Base-by-base conservation (phyloP, 2,888 invertebrate genomes). In the Tenthredo scrophulariae region DNA sequence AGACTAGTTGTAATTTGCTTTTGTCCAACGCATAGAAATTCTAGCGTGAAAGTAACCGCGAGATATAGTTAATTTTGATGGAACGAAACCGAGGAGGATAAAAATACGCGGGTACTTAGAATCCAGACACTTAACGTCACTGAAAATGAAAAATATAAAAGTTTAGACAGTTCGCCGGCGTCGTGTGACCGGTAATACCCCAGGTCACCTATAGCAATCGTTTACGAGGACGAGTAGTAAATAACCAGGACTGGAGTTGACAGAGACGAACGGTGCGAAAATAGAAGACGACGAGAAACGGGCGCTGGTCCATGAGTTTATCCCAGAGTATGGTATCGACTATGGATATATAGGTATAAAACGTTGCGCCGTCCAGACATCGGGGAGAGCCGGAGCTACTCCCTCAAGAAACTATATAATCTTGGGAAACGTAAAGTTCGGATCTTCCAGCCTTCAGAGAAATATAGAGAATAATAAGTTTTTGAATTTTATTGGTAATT, bases 191-290 rank as follows among this genome's bases (percentile, higher is more conserved):
- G 50, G 77, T 77, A 77, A 77, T 77, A 33, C 77, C 77, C 33
- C n/a, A n/a, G 80, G 80, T 62, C n/a, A 58, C 80, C 80, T 80
- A 37, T 10, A 22, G 58, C 58, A 62, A 80, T 62, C 80, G 80
- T 62, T 80, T 80, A 80, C 62, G 67, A 62, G 29, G 50, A 79
- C 58, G 40, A 80, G 80, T 62, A 58, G 80, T 62, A 80, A 80
- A 80, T 80, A 80, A 80, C 58, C 58, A 62, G 58, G 80, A 40
- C 33, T 80, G 80, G 40, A 80, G 62, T 26, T 80, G 80, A 62
- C 80, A 80, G 80, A 80, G 80, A 80, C 40, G 62, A 80, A 80
- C 80, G 80, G 80, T 62, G 62, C 40, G 37, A 33, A 40, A 80
- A 80, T 80, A 62, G 62, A 80, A 58, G 40, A 62, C n/a, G 37